A percentile compares a stretch with the other conserved stretches of the same genome.
These are phyloP conservation scores for Phrynosoma blainvillii DNA, from an alignment of 2,113 vertebrate species.

Conservation along the genomic window DNA sequence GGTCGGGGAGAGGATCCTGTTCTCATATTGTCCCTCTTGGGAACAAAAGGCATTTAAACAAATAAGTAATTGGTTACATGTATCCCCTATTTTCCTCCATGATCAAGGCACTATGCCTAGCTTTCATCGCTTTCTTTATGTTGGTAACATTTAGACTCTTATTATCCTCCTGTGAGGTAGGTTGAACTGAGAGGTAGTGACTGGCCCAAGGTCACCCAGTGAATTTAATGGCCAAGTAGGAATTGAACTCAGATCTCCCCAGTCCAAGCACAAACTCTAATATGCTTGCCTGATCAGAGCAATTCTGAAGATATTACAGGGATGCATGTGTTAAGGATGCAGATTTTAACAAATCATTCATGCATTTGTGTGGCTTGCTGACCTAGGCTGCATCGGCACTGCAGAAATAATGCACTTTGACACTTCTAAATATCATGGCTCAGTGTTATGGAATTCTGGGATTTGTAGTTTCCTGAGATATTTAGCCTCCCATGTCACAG, in stretches of 20 bases:
- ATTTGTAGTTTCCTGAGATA: no score
- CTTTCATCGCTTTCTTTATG: no score
- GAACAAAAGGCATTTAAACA: neutral
- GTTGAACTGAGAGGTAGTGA: neutral
- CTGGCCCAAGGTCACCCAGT: neutral
- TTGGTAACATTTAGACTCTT: no score
- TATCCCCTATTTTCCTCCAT: neutral
- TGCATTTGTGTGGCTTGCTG: constrained; percentile 38
- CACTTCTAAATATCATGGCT: no score
- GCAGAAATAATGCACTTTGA: no score
- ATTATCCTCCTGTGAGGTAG: neutral
- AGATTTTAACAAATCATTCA: constrained; percentile 50
- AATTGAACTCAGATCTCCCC: neutral
- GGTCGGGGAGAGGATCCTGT: neutral
- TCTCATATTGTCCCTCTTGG: neutral
- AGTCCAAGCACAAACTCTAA: neutral
- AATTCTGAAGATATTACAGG: constrained; percentile 33
- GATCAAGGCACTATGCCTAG: neutral
- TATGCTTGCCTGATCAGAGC: neutral
- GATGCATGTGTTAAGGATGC: constrained; percentile 28
- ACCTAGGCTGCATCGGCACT: constrained; percentile 11
- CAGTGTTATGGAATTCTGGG: no score
- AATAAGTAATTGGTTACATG: neutral
- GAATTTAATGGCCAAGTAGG: neutral
- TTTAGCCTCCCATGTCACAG: no score